Base-by-base conservation (phyloP, 2,113 vertebrate genomes). In the Tichodroma muraria region DNA sequence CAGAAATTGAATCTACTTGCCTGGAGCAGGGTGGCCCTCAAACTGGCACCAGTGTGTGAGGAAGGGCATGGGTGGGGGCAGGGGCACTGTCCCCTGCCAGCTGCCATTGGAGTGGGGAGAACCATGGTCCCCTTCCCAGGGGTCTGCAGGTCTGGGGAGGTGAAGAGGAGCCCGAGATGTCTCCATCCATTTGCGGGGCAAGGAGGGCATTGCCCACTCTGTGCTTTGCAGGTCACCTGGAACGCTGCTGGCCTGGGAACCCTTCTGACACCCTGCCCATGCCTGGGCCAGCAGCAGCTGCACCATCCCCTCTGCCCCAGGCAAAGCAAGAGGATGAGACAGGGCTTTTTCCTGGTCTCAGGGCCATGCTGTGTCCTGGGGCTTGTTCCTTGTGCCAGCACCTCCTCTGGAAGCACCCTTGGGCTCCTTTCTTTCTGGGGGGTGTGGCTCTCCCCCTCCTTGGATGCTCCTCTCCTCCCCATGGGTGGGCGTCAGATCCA, bases 401-500 rank as follows among this genome's bases (percentile, higher is more conserved):
- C 2, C 33, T 47, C 35, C 54, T 35, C 47, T 35, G 68, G 21
- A 33, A 66, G n/a, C 9, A 9, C 28, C 8, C 2, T 14, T 1
- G 3, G 45, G 28, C 42, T 89, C 65, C 66, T 54, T 63, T 54
- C 44, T 68, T 61, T 33, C 53, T 5, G 2, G 15, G 14, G 14
- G 16, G 6, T 44, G 42, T 45, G 66, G 27, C 7, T 38, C 35
- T 82, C 21, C 8, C 23, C 13, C 35, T 94, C 52, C 40, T 61
- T 0, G 15, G 25, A 11, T 56, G 50, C 6, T 42, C 8, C 33
- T 69, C 22, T 50, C 27, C 13, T 33, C 31, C 4, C 0, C 0
- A 1, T 47, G 42, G 45, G 2, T n/a, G 18, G 35, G 30, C 37
- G 27, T 28, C 68, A 68, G 37, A 40, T 76, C 52, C 52, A 57